Base-by-base conservation (phyloP, 2,888 invertebrate species). In the Xestia xanthographa region DNA sequence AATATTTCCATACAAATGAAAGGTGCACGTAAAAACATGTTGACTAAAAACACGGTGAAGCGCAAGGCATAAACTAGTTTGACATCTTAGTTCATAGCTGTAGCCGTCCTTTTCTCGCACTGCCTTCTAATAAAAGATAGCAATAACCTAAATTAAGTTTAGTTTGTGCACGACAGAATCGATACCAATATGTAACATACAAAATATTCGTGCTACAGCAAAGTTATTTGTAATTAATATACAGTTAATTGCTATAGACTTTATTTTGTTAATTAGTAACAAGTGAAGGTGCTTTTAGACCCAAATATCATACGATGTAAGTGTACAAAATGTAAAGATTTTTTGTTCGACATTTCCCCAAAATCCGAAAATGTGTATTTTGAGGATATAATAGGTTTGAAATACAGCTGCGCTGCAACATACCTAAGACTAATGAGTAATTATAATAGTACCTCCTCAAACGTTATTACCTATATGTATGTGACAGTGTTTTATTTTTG, bases 401-500 rank as follows among this genome's bases (percentile, higher is more conserved):
- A 85, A 86, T 80, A 82, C 85, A 89, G 89, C 88, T 87, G 91
- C 85, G 88, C 90, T 90, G 90, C 89, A 90, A 90, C 86, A 89
- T 91, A 91, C 88, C 88, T 89, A 90, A 92, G 91, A 93, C 87
- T 90, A 91, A 92, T 91, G 87, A 91, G 89, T 90, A 92, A 89
- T 89, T 89, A 90, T 90, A 89, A 90, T 91, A 91, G 91, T 91
- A 93, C 90, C 92, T 93, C 93, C 92, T 91, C 91, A 92, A 88
- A 90, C 88, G 92, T 95, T 94, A 93, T 92, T 92, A 93, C 93
- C 91, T 89, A 85, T 92, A 93, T 95, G 94, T 95, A 95, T 93
- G 96, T 96, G 95, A 95, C 96, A 95, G 95, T 96, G 96, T 96
- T 96, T 96, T 96, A 96, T 96, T 96, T 96, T 96, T 96, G 96